phyloP scores from a whole-genome alignment of 1,140 invertebrate species.

The Aphelenchoides besseyi region DNA sequence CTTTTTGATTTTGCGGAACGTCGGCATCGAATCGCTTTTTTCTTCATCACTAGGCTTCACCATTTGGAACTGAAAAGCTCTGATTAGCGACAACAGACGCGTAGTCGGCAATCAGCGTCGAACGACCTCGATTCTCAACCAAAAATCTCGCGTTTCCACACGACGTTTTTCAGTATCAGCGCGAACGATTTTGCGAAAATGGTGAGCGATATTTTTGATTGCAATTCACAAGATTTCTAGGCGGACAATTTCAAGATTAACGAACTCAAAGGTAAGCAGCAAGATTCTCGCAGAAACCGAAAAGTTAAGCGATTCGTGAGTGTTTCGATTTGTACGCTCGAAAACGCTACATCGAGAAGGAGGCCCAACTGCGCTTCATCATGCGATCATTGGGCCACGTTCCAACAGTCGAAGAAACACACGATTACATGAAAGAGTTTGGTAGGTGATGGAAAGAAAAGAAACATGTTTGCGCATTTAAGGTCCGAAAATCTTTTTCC shows the following conservation, averaged over 20 bases:
- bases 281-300: slow-evolving; percentile 6
- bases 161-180: not conserved
- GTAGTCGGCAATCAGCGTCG: not conserved
- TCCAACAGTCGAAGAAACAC: slow-evolving; percentile 20
- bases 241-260: slow-evolving; percentile 21
- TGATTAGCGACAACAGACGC: not conserved
- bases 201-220: not conserved
- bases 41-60: not conserved
- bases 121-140: not conserved
- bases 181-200: not conserved
- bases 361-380: slow-evolving; percentile 24
- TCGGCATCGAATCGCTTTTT: not conserved
- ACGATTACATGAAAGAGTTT: slow-evolving; percentile 15
- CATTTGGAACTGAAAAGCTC: not conserved
- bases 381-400: slow-evolving; percentile 25
- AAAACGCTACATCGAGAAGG: slow-evolving; percentile 7
- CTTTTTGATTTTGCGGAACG: slow-evolving; percentile 3
- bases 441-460: slow-evolving; percentile 2
- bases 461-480: not conserved
- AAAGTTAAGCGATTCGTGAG: slow-evolving; percentile 25
- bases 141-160: not conserved
- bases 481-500: slow-evolving; percentile 21
- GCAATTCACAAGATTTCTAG: slow-evolving; percentile 14
- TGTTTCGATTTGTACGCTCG: slow-evolving; percentile 25
- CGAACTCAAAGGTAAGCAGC: slow-evolving; percentile 19